phyloP scores from a whole-genome alignment of 2,888 invertebrate species.

The Disparrhopalites patrizii region DNA sequence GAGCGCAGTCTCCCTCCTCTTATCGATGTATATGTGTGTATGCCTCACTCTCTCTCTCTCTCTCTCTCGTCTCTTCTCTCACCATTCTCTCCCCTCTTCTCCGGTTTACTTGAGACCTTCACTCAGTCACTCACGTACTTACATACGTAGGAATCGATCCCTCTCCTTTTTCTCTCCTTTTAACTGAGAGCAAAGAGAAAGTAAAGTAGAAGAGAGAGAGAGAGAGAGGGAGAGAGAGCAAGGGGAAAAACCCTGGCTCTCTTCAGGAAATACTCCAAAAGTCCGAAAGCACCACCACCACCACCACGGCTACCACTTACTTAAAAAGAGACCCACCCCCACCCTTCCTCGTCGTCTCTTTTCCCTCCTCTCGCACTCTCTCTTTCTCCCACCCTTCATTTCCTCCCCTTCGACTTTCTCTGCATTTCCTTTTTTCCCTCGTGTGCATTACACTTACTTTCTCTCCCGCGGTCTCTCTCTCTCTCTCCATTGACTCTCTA shows the following conservation, averaged over 20 bases:
- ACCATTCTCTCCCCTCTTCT: neutral
- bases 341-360: too few species aligned
- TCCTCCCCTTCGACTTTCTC: neutral
- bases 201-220: too few species aligned
- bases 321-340: too few species aligned
- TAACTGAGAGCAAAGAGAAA: too few species aligned
- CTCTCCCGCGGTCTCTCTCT: neutral
- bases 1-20: constrained; percentile 25
- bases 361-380: constrained; percentile 5
- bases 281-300: too few species aligned
- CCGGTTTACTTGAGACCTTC: neutral
- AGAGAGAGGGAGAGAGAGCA: too few species aligned
- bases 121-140: neutral
- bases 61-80: neutral
- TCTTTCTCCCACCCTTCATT: neutral
- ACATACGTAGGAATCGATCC: constrained; percentile 12
- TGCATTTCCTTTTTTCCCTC: neutral
- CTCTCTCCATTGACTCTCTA: neutral
- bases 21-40: constrained; percentile 13
- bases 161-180: constrained; percentile 8
- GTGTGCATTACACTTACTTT: neutral
- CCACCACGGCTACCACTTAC: too few species aligned
- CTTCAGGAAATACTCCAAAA: too few species aligned
- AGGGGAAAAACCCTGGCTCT: too few species aligned
- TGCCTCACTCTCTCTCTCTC: neutral